Percentiles rank a stretch among this genome's conserved stretches.
These are phyloP conservation scores for Heliconius ethilla DNA, from an alignment of 2,888 invertebrate genomes.

Conservation along the genomic window DNA sequence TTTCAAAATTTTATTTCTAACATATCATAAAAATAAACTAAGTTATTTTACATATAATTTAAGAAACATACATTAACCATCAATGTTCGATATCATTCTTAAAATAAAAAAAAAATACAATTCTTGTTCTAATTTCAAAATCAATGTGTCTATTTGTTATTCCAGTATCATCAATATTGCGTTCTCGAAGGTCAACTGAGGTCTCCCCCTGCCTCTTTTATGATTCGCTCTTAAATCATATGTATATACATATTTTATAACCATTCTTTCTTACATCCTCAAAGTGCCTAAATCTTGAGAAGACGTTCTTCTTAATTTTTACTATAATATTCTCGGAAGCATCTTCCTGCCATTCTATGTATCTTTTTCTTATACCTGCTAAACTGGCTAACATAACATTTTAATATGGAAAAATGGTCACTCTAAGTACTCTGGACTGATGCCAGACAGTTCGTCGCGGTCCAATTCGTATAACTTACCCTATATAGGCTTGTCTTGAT, in stretches of 20 bases:
- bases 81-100: neutral
- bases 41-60: too few species aligned
- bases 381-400: neutral
- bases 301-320: too few species aligned
- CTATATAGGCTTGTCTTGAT: conserved; percentile 17
- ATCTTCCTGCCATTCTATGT: too few species aligned
- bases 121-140: neutral
- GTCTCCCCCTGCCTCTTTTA: neutral
- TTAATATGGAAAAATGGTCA: conserved; percentile 18
- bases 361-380: neutral
- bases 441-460: conserved; percentile 39
- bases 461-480: conserved; percentile 29
- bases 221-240: neutral
- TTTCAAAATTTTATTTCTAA: too few species aligned
- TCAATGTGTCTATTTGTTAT: neutral
- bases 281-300: too few species aligned
- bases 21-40: too few species aligned
- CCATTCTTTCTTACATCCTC: neutral
- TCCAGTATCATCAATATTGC: neutral
- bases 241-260: neutral
- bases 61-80: too few species aligned
- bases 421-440: conserved; percentile 28
- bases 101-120: neutral
- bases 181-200: neutral
- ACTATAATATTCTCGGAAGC: too few species aligned